A percentile compares a stretch with the other conserved stretches of the same genome.
Evolutionary conservation across 2,888 invertebrate species (phyloP).

Genomic region (Seira ritae): DNA sequence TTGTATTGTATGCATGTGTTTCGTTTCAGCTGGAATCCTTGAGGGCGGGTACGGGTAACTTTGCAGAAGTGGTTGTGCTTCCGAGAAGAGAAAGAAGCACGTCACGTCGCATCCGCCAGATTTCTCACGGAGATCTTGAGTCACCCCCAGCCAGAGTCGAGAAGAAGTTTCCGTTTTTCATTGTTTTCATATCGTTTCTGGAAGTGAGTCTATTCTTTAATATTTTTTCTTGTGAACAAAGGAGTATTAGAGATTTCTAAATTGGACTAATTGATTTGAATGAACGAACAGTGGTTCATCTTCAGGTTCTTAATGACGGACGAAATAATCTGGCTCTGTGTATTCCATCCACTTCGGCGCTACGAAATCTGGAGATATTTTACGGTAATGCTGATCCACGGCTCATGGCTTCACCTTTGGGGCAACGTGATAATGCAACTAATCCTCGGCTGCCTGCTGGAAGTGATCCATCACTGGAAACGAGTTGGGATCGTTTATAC

Average conservation of each 20-base stretch:
- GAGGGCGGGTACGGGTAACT: slow-evolving; percentile 10
- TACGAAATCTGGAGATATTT: slow-evolving; percentile 86
- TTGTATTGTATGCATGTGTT: background rate
- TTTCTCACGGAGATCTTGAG: slow-evolving; percentile 35
- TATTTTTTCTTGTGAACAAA: background rate
- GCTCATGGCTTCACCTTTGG: slow-evolving; percentile 78
- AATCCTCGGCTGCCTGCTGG: slow-evolving; percentile 49
- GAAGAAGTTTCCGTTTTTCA: slow-evolving; percentile 52
- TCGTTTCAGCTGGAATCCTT: slow-evolving; percentile 24
- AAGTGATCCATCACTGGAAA: slow-evolving; percentile 50
- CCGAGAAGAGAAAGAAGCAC: slow-evolving; percentile 45
- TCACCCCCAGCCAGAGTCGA: slow-evolving; percentile 34
- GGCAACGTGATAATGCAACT: slow-evolving; percentile 53
- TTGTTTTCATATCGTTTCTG: slow-evolving; percentile 41
- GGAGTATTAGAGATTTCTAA: too few species aligned
- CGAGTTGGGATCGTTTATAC: slow-evolving; percentile 43
- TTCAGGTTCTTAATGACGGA: slow-evolving; percentile 68
- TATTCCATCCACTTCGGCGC: slow-evolving; percentile 82
- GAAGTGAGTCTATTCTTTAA: slow-evolving; percentile 13
- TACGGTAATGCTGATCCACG: slow-evolving; percentile 88
- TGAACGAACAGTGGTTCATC: slow-evolving; percentile 71
- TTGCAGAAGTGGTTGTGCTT: slow-evolving; percentile 50
- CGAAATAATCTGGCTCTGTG: slow-evolving; percentile 75
- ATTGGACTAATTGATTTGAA: background rate
- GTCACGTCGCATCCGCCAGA: slow-evolving; percentile 41